Evolutionary conservation across 2,797 vertebrate genomes (phyloP), one percentile per base, ranked within the genome.

Genomic region (Danio tinwini): DNA sequence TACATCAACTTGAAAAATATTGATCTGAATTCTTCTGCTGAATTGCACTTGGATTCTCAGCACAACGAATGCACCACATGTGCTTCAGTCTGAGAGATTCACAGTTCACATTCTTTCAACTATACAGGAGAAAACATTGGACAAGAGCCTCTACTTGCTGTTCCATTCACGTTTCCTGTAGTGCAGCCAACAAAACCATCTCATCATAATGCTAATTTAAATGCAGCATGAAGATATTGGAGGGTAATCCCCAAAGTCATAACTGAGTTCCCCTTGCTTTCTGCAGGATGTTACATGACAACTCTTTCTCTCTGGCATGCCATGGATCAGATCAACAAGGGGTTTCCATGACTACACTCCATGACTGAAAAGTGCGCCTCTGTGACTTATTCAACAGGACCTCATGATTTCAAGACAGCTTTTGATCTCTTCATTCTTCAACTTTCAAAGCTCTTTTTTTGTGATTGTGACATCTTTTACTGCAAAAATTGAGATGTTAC

Each of bases 361-460:
- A 69, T 45, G 44, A 40, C 29, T 29, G 17, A 55, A 63, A 79
- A 56, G 42, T 16, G 42, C 73, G 42, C 13, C 21, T 65, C 7
- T 19, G 12, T 10, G 59, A 53, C 39, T 75, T 64, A 63, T 45
- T 76, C 61, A 55, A 74, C 56, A 40, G 40, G 65, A 72, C 56
- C 16, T 56, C 42, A 21, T 65, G 61, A 58, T 73, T 65, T 80
- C 21, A 21, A 65, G 69, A 53, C 61, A 64, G n/a, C 42, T 58
- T 71, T 80, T 80, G 61, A 80, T 80, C n/a, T 50, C 19, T 49
- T 62, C 42, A 47, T 65, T 80, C 42, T 42, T 73, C 61, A 49
- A 58, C 69, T 50, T 80, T 80, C 70, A 80, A 80, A 80, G 42
- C 39, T 37, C 9, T 44, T 45, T 8, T 80, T 55, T 64, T 80